A percentile compares a stretch with the other conserved stretches of the same genome.
Conservation (phyloP, 2,888 invertebrate genomes). For the Metellina segmentata region DNA sequence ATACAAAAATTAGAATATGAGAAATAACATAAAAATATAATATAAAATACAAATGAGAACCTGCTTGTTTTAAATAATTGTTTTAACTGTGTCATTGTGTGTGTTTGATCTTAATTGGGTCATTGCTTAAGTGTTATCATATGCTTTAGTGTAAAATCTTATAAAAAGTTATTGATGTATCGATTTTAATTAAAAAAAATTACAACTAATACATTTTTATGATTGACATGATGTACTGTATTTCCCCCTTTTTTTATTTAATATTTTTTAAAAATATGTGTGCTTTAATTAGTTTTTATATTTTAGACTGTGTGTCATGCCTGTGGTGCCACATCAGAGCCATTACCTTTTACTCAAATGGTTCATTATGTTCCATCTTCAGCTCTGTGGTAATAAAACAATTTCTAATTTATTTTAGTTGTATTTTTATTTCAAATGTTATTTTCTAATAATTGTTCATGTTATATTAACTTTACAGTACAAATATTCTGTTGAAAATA, state of each 20-base stretch:
- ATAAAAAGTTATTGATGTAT: not conserved
- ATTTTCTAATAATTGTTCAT: not conserved
- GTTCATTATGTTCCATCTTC: conserved; percentile 98
- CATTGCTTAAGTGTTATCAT: no score
- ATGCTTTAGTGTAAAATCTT: no score
- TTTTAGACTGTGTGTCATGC: conserved; percentile 92
- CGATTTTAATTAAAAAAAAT: not conserved
- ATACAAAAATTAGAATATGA: no score
- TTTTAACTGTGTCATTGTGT: no score
- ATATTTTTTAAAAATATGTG: not conserved
- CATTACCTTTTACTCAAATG: conserved; percentile 97
- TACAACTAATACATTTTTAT: not conserved
- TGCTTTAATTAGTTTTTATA: not conserved
- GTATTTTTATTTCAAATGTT: not conserved
- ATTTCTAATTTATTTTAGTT: not conserved
- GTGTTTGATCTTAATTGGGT: no score
- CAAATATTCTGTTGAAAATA: no score
- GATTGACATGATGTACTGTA: not conserved
- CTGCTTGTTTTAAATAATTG: no score
- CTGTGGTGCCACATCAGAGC: conserved; percentile 96
- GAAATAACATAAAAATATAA: no score
- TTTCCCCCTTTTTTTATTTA: not conserved
- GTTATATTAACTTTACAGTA: no score
- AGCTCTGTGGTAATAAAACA: conserved; percentile 84
- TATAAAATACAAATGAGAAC: no score